A percentile compares a stretch with the other conserved stretches of the same genome.
Evolutionary conservation across 2,113 vertebrate species (phyloP).

Genomic region (Tachycineta bicolor): DNA sequence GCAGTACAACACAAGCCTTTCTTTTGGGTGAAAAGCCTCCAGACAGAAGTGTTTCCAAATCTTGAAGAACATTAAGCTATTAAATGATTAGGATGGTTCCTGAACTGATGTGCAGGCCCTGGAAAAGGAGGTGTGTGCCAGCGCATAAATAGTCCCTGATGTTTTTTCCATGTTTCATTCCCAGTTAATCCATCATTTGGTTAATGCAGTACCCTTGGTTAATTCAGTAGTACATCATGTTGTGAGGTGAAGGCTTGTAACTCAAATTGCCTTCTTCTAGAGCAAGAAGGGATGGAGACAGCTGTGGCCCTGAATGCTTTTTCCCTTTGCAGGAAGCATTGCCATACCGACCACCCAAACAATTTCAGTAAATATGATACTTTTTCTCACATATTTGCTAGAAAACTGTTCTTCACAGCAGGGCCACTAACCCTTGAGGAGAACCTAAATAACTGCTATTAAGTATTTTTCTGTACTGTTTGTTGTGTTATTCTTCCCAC

Average conservation of each 20-base stretch:
- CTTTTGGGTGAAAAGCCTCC: neutral
- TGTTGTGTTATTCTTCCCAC: neutral
- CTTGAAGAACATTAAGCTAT: neutral
- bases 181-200: neutral
- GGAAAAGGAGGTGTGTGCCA: neutral
- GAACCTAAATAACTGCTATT: neutral
- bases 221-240: neutral
- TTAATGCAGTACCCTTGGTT: neutral
- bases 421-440: neutral
- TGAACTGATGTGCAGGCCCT: neutral
- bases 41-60: neutral
- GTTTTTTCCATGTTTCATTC: neutral
- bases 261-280: neutral
- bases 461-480: neutral
- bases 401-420: neutral
- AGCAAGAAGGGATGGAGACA: neutral
- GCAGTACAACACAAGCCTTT: neutral
- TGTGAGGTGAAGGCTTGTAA: neutral
- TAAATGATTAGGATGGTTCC: neutral
- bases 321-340: neutral
- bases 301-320: neutral
- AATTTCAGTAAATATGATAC: neutral
- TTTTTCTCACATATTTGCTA: neutral
- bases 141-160: neutral
- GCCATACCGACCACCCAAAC: neutral